Percentiles rank a stretch among this genome's conserved stretches.
Conservation (phyloP, 2,113 vertebrate species). For the Ariopsis seemanni region DNA sequence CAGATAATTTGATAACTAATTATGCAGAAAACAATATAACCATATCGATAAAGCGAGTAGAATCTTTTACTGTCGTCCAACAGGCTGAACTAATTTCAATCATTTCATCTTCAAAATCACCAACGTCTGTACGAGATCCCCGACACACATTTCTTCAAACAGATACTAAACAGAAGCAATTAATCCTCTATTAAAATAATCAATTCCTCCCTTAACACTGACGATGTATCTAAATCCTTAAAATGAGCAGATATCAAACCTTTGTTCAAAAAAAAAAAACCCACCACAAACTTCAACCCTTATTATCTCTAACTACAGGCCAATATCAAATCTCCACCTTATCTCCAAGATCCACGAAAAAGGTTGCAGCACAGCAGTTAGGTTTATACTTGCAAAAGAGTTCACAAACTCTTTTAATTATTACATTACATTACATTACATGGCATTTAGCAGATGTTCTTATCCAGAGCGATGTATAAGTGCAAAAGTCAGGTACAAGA, state of each 20-base stretch:
- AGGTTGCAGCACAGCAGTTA: no score
- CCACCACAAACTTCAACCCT: neutral
- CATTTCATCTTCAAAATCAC: neutral
- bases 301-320: neutral
- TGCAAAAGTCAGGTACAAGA: no score
- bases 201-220: neutral
- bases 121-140: neutral
- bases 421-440: no score
- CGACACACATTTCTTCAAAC: neutral
- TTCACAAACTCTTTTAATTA: neutral
- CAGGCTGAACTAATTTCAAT: neutral
- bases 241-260: neutral
- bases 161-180: neutral
- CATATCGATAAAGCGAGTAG: neutral
- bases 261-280: neutral
- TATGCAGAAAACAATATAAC: neutral
- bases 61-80: neutral
- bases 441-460: no score
- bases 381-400: neutral
- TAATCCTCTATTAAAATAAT: neutral
- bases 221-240: neutral
- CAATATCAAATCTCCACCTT: neutral
- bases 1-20: neutral
- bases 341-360: neutral
- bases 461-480: no score